These are phyloP conservation scores for Thymelicus lineola DNA, from an alignment of 2,888 invertebrate species.

Conservation along the genomic window DNA sequence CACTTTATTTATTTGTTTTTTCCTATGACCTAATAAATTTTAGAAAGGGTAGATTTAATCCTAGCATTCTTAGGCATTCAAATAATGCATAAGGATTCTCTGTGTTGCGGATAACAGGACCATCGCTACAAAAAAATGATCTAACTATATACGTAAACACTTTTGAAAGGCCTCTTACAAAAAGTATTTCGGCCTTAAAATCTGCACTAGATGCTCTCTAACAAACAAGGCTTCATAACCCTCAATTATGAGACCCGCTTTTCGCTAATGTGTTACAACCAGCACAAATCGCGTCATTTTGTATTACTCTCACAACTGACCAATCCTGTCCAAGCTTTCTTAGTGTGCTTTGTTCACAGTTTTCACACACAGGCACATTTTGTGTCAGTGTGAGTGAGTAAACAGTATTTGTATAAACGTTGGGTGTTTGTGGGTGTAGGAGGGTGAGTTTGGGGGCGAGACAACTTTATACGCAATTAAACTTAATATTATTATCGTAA, in stretches of 20 bases:
- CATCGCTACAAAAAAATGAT: no score
- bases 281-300: constrained; percentile 57
- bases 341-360: constrained; percentile 53
- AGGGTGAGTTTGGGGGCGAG: constrained; percentile 42
- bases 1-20: no score
- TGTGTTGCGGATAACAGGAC: no score
- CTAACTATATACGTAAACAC: no score
- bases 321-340: constrained; percentile 51
- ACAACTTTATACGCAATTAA: constrained; percentile 54
- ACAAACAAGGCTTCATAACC: background rate
- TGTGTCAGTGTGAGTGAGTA: background rate
- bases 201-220: background rate
- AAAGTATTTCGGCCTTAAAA: background rate
- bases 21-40: no score
- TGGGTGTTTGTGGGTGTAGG: constrained; percentile 49
- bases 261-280: constrained; percentile 31
- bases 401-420: background rate
- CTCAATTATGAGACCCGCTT: background rate
- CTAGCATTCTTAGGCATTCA: no score
- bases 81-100: no score
- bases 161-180: no score
- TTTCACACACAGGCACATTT: background rate
- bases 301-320: constrained; percentile 40
- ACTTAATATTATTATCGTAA: constrained; percentile 57
- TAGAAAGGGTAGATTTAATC: no score